phyloP scores from a whole-genome alignment of 2,797 vertebrate species.

The Myoxocephalus aenaeus region DNA sequence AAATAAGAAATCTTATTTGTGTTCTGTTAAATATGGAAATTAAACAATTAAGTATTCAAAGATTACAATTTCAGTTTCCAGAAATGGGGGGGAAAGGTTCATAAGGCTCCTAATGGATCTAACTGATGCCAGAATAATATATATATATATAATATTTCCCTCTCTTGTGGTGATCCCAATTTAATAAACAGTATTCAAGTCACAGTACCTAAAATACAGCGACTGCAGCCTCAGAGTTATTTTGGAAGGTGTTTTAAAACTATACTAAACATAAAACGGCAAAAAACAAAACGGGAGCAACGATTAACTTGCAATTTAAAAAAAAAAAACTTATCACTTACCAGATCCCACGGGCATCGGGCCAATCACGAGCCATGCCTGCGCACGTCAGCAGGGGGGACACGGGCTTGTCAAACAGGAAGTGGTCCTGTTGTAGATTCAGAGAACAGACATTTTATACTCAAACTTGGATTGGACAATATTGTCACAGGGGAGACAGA shows the following conservation, averaged over 20 bases:
- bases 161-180: too few relatives aligned
- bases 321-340: conserved; percentile 67
- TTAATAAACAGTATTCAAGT: too few relatives aligned
- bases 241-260: not conserved
- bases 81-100: not conserved
- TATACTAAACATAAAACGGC: not conserved
- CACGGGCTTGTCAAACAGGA: conserved; percentile 97
- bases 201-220: not conserved
- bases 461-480: not conserved
- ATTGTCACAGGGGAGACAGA: not conserved
- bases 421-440: conserved; percentile 88
- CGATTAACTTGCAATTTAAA: not conserved
- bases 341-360: conserved; percentile 97
- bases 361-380: conserved; percentile 99
- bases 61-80: not conserved
- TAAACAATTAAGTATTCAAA: not conserved
- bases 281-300: not conserved
- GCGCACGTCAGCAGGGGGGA: conserved; percentile 94
- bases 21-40: not conserved
- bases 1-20: not conserved
- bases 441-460: conserved; percentile 15
- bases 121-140: not conserved
- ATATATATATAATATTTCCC: not conserved
- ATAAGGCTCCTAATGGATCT: not conserved
- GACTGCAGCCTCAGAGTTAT: not conserved